A percentile compares a stretch with the other conserved stretches of the same genome.
These are phyloP conservation scores for Charadrius vociferus DNA, from an alignment of 2,113 vertebrate species.

Conservation along the genomic window DNA sequence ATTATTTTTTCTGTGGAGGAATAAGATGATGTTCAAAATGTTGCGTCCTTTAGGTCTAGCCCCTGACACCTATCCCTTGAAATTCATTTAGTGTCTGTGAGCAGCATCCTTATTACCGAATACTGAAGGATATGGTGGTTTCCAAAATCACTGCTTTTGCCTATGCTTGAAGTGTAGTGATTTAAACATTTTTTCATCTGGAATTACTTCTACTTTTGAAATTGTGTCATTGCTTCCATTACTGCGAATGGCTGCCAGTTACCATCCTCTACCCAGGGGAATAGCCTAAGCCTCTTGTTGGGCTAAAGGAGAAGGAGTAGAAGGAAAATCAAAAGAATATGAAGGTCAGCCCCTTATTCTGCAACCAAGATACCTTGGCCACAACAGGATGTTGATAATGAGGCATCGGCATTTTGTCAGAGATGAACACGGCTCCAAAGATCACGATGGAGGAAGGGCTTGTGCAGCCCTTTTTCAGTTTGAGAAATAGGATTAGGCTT, in stretches of 20 bases:
- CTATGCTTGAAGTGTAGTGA: background rate
- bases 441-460: accelerated
- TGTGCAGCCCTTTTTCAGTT: background rate
- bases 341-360: background rate
- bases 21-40: background rate
- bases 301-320: background rate
- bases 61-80: background rate
- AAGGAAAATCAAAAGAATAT: background rate
- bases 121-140: background rate
- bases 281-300: background rate
- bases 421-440: background rate
- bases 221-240: background rate
- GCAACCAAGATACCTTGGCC: background rate
- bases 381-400: background rate
- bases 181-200: background rate
- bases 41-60: background rate
- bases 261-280: background rate
- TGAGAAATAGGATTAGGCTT: background rate
- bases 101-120: background rate
- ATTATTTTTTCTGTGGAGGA: background rate
- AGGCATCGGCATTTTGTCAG: background rate
- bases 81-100: background rate
- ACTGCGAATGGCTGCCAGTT: background rate
- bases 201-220: background rate
- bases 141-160: background rate